phyloP scores from a whole-genome alignment of 1,140 invertebrate species.

The Cyclargus thomasi region DNA sequence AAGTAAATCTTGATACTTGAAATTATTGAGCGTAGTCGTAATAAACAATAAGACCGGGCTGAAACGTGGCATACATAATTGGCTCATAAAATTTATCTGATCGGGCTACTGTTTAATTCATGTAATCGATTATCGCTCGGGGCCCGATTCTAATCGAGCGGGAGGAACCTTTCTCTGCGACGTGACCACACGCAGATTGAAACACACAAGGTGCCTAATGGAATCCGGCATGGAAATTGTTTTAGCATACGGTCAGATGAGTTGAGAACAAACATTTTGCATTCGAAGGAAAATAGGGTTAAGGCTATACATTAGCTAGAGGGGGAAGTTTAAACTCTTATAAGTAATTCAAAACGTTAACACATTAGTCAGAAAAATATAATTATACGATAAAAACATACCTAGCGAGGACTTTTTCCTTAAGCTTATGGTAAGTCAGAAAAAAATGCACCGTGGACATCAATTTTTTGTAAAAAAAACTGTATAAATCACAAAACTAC shows the following conservation, averaged over 20 bases:
- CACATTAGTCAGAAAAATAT: too few species aligned
- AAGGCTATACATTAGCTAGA: too few species aligned
- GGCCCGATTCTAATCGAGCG: constrained; percentile 46
- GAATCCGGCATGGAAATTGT: neutral
- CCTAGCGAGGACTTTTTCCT: too few species aligned
- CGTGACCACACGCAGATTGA: constrained; percentile 47
- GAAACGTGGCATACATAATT: constrained; percentile 12
- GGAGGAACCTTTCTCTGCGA: constrained; percentile 28
- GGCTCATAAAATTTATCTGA: constrained; percentile 42
- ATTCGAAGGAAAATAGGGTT: neutral
- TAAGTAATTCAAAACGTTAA: too few species aligned
- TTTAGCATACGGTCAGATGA: neutral
- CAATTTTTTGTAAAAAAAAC: too few species aligned
- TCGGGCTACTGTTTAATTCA: constrained; percentile 47
- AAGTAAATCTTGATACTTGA: constrained; percentile 9
- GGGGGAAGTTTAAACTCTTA: too few species aligned
- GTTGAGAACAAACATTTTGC: neutral
- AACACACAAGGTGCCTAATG: constrained; percentile 7
- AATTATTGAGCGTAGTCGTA: constrained; percentile 23
- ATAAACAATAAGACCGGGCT: constrained; percentile 25
- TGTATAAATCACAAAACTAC: too few species aligned
- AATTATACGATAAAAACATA: too few species aligned
- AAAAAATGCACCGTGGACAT: too few species aligned
- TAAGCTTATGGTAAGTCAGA: too few species aligned
- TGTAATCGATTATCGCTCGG: constrained; percentile 44